These are phyloP conservation scores for Monopis laevigella DNA, from an alignment of 2,888 invertebrate species.

Conservation along the genomic window DNA sequence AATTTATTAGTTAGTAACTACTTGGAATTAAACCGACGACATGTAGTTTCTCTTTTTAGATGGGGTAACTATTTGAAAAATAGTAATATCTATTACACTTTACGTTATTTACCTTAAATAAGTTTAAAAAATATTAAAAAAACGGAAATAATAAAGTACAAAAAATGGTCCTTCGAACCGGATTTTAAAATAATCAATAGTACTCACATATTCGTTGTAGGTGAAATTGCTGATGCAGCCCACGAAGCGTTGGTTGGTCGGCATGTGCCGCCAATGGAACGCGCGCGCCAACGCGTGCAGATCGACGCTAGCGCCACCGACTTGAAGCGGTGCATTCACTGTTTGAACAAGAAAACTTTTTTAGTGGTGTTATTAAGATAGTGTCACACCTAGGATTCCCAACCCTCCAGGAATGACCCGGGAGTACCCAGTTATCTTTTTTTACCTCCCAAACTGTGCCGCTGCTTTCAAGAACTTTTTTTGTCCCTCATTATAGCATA, in stretches of 20 bases:
- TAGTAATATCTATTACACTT: not conserved
- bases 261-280: constrained; percentile 76
- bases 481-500: too few relatives aligned
- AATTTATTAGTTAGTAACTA: too few relatives aligned
- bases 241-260: constrained; percentile 76
- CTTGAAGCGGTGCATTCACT: constrained; percentile 88
- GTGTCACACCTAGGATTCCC: too few relatives aligned
- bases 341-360: constrained; percentile 18
- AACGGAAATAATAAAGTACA: too few relatives aligned
- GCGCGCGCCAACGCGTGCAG: constrained; percentile 68
- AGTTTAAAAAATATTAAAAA: too few relatives aligned
- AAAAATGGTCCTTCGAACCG: too few relatives aligned
- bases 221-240: constrained; percentile 94
- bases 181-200: not conserved
- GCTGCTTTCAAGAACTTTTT: too few relatives aligned
- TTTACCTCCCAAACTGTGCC: too few relatives aligned
- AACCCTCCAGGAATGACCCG: too few relatives aligned
- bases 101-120: not conserved
- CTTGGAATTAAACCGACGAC: not conserved
- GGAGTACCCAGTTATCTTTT: too few relatives aligned
- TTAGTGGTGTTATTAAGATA: too few relatives aligned
- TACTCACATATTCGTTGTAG: constrained; percentile 76
- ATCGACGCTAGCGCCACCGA: constrained; percentile 79
- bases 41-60: not conserved
- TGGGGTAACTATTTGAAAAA: not conserved